Conservation (phyloP, 2,113 vertebrate species). For the Megaceryle torquata region DNA sequence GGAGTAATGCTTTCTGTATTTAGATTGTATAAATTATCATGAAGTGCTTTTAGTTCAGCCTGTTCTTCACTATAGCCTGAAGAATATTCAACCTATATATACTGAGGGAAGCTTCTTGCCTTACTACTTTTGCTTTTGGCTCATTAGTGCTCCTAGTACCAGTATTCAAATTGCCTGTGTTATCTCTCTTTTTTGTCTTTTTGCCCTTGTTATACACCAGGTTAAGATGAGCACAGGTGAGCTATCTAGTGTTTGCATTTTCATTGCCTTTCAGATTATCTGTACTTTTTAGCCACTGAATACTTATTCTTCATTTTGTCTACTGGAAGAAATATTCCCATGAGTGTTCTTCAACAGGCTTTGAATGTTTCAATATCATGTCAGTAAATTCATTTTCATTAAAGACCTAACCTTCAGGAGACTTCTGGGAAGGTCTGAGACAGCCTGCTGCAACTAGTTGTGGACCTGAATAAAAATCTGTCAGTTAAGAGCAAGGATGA, state of each 20-base stretch:
- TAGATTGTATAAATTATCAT: not conserved
- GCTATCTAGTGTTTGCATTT: not conserved
- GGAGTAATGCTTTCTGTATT: not conserved
- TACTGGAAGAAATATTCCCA: not conserved
- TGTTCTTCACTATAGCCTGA: not conserved
- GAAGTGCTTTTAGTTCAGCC: not conserved
- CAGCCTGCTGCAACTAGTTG: not conserved
- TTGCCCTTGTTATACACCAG: not conserved
- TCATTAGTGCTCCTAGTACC: not conserved
- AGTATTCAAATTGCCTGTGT: not conserved
- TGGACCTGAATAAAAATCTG: conserved; percentile 52
- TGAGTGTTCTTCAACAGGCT: not conserved
- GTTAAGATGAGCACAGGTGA: not conserved
- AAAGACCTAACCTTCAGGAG: not conserved
- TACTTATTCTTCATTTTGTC: not conserved
- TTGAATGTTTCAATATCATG: conserved; percentile 2
- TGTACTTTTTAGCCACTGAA: not conserved
- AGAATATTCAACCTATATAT: not conserved
- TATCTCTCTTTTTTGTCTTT: not conserved
- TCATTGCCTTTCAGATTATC: not conserved
- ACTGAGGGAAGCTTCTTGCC: not conserved
- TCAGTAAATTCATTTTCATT: conserved; percentile 46
- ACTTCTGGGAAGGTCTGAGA: not conserved
- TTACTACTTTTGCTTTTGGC: not conserved
- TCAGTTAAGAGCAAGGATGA: conserved; percentile 20